Base-by-base conservation (phyloP, 1,140 invertebrate genomes). In the Stegodyphus mimosarum region DNA sequence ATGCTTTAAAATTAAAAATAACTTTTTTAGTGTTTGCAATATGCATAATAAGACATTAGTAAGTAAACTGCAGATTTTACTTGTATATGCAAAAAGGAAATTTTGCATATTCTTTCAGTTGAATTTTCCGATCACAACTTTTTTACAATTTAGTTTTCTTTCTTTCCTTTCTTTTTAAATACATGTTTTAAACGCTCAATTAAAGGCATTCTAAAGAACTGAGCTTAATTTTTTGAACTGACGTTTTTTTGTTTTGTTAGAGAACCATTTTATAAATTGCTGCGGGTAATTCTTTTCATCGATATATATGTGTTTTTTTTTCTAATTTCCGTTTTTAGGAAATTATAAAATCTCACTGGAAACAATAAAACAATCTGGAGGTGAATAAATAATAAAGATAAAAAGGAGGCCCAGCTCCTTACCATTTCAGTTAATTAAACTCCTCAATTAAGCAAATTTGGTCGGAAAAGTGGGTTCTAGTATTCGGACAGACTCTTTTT, bases 241-340 rank as follows among this genome's bases (percentile, higher is more conserved):
- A 5, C 4, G 15, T n/a, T 66, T 55, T 67, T 83, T 83, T 83
- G 80, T 83, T 60, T 11, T 33, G 33, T 33, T 3, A 33, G 55
- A 74, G 80, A 67, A 73, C 73, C 72, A 84, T 84, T 84, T 75
- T 84, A 84, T 84, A 84, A 74, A 84, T 84, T 84, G 73, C 81
- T 48, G 9, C 63, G 81, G 81, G 81, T 53, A 69, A 75, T 84
- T 84, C 63, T 60, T 50, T 69, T 83, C 71, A 7, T 7, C 15
- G 52, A n/a, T 70, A 15, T 83, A 66, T 74, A 74, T 73, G 48
- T 49, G 15, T 79, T 48, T 64, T 83, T 73, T 73, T 73, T 71
- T 49, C 49, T 67, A n/a, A 7, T 18, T 18, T 18, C 13, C 15
- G 7, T 78, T 78, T 69, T 55, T 15, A 69, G 50, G 50, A 63